Base-by-base conservation (phyloP, 2,888 invertebrate genomes). In the Eubasilissa splendida region DNA sequence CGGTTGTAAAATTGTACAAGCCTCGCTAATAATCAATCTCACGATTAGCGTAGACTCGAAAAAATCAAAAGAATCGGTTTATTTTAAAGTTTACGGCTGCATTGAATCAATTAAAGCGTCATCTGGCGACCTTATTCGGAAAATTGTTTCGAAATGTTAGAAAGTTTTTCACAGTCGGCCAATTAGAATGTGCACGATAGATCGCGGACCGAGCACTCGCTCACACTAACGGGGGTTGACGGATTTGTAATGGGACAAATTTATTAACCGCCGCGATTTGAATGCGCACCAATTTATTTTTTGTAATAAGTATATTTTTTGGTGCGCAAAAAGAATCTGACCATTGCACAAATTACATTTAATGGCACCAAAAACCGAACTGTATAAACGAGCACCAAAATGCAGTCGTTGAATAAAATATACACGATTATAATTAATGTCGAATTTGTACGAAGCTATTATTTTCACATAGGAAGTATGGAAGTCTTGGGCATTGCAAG, bases 91-190 rank as follows among this genome's bases (percentile, higher is more conserved):
- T 33, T 33, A 70, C 53, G 53, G 52, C 70, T 70, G 14, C 52
- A 70, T n/a, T 53, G 70, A 70, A 70, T 70, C 50, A 70, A 70
- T 70, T 70, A 70, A 70, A 70, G 53, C 70, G 52, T 70, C 70
- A 70, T 70, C 52, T 53, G 53, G 52, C 52, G 70, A 52, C 52
- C 50, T 70, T 52, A 70, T 52, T 22, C 52, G n/a, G 70, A 52
- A 70, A 70, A 52, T 53, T 70, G 52, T 70, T 70, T 22, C 11
- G 70, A 70, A 53, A 22, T 70, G 63, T 70, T 70, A 9, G 12
- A 70, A 70, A 70, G 70, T 70, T 70, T 70, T 70, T 70, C 70
- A 52, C 52, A 53, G 14, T 54, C 22, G 53, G 14, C 52, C 53
- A 50, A 70, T 70, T 70, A 50, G 52, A 52, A 22, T 5, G 11